Evolutionary conservation across 1,140 invertebrate genomes (phyloP).

Genomic region (Dendrolimus kikuchii): DNA sequence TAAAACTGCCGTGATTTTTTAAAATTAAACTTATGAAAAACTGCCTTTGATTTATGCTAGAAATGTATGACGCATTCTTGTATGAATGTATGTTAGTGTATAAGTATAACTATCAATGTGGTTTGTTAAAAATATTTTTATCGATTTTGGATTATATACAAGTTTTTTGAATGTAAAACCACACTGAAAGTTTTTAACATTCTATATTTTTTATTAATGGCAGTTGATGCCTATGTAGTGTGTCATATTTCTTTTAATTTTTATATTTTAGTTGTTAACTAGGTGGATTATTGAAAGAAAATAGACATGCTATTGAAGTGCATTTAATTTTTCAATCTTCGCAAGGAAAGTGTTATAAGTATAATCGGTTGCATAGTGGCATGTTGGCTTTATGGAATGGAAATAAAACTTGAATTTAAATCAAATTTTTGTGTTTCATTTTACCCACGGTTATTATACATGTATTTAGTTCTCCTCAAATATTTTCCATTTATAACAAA

Average conservation of each 20-base stretch:
- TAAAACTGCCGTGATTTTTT: too few species aligned
- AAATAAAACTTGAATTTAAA: slow-evolving; percentile 46
- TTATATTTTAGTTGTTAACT: slow-evolving; percentile 43
- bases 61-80: slow-evolving; percentile 14
- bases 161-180: slow-evolving; percentile 14
- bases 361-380: slow-evolving; percentile 43
- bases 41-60: slow-evolving; percentile 10
- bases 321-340: slow-evolving; percentile 57
- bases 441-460: background rate
- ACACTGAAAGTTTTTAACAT: slow-evolving; percentile 28
- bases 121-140: slow-evolving; percentile 10
- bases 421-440: slow-evolving; percentile 5
- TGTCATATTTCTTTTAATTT: slow-evolving; percentile 65
- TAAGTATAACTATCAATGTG: slow-evolving; percentile 24
- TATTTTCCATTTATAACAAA: background rate
- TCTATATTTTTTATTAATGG: slow-evolving; percentile 25
- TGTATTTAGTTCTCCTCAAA: background rate
- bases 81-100: slow-evolving; percentile 11
- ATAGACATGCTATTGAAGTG: slow-evolving; percentile 52
- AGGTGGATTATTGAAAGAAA: slow-evolving; percentile 32
- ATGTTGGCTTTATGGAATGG: slow-evolving; percentile 62
- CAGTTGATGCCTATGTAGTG: slow-evolving; percentile 35
- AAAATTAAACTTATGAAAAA: slow-evolving; percentile 8
- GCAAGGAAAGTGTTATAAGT: slow-evolving; percentile 24
- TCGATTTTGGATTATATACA: background rate